A percentile compares a stretch with the other conserved stretches of the same genome.
These are phyloP conservation scores for Phylloscopus collybita DNA, from an alignment of 2,797 vertebrate genomes.

Conservation along the genomic window DNA sequence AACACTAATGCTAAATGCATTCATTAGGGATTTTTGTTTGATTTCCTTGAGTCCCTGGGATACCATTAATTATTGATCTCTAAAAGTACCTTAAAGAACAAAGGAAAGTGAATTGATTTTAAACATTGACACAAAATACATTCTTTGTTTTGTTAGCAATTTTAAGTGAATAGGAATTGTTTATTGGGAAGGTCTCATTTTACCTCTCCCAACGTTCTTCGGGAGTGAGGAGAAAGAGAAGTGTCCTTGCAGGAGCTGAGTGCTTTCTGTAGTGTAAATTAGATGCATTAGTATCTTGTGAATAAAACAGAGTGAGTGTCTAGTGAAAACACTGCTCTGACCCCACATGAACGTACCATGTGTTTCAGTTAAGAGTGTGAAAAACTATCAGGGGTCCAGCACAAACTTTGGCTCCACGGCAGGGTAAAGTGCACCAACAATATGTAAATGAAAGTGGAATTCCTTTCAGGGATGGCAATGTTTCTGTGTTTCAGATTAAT, in stretches of 20 bases:
- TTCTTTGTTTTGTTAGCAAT: not conserved
- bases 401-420: not conserved
- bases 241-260: not conserved
- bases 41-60: not conserved
- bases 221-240: not conserved
- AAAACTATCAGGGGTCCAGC: not conserved
- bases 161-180: not conserved
- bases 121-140: not conserved
- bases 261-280: not conserved
- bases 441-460: not conserved
- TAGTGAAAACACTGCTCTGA: not conserved
- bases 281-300: not conserved
- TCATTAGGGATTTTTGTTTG: not conserved
- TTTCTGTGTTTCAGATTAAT: not conserved
- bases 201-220: not conserved
- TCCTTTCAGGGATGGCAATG: not conserved
- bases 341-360: fast-evolving
- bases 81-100: not conserved
- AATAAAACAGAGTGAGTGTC: not conserved
- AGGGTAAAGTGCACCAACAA: not conserved
- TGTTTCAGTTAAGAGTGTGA: not conserved
- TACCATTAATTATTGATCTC: not conserved
- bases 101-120: not conserved
- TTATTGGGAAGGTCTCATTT: not conserved
- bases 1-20: not conserved